Conservation (phyloP, 2,113 vertebrate genomes). For the Nycticebus coucang region DNA sequence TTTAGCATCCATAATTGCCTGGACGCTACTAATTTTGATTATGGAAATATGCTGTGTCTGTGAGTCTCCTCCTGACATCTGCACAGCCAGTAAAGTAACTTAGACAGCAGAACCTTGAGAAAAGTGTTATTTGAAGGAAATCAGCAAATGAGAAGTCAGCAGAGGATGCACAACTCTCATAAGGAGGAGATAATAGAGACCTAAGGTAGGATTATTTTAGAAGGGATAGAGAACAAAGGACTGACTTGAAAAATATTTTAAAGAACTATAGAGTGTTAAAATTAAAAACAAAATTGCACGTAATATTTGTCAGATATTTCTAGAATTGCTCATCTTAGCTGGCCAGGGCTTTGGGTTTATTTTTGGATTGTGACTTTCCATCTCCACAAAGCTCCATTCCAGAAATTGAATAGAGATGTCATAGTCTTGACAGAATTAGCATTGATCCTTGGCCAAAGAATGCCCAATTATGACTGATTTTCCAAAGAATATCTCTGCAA, state of each 20-base stretch:
- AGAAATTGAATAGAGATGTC: background rate
- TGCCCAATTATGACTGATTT: background rate
- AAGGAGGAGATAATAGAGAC: background rate
- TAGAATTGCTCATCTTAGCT: background rate
- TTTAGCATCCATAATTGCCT: background rate
- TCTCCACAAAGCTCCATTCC: background rate
- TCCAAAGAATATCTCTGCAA: background rate
- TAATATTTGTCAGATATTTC: background rate
- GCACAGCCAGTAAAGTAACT: slow-evolving; percentile 16
- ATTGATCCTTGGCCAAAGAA: background rate
- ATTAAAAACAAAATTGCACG: background rate
- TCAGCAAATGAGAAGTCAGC: background rate
- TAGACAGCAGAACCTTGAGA: background rate
- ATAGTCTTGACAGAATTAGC: background rate
- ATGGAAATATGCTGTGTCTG: background rate
- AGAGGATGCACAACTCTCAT: background rate
- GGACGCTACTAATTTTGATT: background rate
- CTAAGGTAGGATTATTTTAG: background rate
- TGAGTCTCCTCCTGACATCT: background rate
- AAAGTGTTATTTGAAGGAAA: background rate
- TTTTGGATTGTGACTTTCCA: background rate
- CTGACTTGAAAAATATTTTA: background rate
- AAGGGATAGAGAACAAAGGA: background rate
- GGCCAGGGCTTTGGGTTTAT: background rate
- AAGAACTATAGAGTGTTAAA: background rate